Conservation (phyloP, 2,797 vertebrate genomes). For the Sorex maritimensis region DNA sequence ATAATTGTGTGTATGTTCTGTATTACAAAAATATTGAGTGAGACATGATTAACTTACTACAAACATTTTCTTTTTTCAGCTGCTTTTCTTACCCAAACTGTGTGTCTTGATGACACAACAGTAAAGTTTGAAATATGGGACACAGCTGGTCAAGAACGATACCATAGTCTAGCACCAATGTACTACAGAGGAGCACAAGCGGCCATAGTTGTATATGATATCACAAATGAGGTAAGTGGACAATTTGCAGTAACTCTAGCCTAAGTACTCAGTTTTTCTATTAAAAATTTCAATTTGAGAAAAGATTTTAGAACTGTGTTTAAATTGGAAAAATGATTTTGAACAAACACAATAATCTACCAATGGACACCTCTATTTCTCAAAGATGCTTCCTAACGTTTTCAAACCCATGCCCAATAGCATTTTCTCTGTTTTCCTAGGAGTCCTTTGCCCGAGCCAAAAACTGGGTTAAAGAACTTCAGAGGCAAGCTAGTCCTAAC, state of each 20-base stretch:
- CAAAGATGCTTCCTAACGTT: conserved; percentile 42
- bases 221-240: conserved; percentile 97
- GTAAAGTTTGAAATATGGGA: conserved; percentile 99
- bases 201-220: conserved; percentile 99
- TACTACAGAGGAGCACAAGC: conserved; percentile 99
- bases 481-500: conserved; percentile 99
- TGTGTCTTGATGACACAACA: conserved; percentile 99
- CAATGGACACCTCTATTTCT: conserved; percentile 3
- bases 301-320: conserved; percentile 35
- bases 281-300: conserved; percentile 36
- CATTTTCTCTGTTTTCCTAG: conserved; percentile 91
- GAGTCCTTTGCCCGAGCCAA: conserved; percentile 99
- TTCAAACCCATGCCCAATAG: conserved; percentile 60
- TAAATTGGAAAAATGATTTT: conserved; percentile 43
- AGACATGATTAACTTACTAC: conserved; percentile 66
- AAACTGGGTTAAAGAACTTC: conserved; percentile 99
- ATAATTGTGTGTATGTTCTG: background rate
- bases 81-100: conserved; percentile 99
- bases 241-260: background rate
- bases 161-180: conserved; percentile 99
- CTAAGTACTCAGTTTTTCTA: background rate
- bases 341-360: no score
- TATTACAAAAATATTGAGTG: conserved; percentile 21
- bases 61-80: conserved; percentile 92
- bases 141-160: conserved; percentile 99